Percentiles rank a stretch among this genome's conserved stretches.
phyloP scores from a whole-genome alignment of 2,888 invertebrate species.

The Macrosoma leucophasiata region DNA sequence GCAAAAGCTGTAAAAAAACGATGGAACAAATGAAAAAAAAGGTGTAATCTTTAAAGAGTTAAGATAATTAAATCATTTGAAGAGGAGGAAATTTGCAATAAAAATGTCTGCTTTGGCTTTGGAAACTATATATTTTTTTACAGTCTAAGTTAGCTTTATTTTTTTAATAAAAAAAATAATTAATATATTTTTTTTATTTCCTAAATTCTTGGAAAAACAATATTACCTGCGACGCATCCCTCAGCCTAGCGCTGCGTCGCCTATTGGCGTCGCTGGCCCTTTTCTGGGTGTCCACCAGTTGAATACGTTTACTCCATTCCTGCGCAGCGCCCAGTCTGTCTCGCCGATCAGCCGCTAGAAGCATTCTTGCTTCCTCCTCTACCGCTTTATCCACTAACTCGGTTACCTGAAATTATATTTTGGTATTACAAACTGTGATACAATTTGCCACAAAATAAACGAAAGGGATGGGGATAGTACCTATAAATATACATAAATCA shows the following conservation, averaged over 20 bases:
- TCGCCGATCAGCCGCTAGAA: slow-evolving; percentile 49
- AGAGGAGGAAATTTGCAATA: slow-evolving; percentile 3
- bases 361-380: slow-evolving; percentile 43
- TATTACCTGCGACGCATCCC: slow-evolving; percentile 47
- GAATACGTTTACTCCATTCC: slow-evolving; percentile 35
- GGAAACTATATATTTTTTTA: no score
- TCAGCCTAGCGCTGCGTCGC: slow-evolving; percentile 37
- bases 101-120: no score
- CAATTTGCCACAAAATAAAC: no score
- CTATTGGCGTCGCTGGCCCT: slow-evolving; percentile 40
- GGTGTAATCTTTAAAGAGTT: no score
- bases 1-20: no score
- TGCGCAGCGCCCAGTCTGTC: slow-evolving; percentile 36
- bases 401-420: slow-evolving; percentile 38
- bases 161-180: no score
- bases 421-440: no score
- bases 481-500: background rate
- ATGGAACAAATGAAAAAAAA: no score
- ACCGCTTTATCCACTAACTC: slow-evolving; percentile 42
- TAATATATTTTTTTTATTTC: no score
- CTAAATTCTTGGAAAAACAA: no score
- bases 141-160: no score
- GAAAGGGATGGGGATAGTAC: background rate
- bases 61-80: no score
- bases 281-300: slow-evolving; percentile 36